phyloP scores from a whole-genome alignment of 2,888 invertebrate genomes.

The Drosophila sordidula region DNA sequence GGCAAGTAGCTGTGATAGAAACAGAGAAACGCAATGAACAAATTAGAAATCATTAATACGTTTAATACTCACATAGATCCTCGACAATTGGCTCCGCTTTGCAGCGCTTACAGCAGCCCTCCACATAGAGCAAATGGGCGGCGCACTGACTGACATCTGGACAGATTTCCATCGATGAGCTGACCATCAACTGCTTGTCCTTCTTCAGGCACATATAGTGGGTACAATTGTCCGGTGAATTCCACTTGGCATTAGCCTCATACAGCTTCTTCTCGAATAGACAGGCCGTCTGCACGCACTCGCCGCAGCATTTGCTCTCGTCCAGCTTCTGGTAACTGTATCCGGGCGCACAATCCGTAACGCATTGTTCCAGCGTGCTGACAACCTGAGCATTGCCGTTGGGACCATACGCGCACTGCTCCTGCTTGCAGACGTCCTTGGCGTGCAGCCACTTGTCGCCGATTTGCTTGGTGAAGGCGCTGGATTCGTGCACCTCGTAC shows the following conservation, averaged over 20 bases:
- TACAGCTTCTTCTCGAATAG: constrained; percentile 86
- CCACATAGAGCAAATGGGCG: constrained; percentile 86
- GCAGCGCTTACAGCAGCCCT: constrained; percentile 90
- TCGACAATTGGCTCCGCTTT: constrained; percentile 85
- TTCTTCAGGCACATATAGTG: constrained; percentile 86
- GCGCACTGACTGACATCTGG: constrained; percentile 88
- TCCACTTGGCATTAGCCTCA: constrained; percentile 87
- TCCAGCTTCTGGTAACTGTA: constrained; percentile 86
- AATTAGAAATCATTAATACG: no score
- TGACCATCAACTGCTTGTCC: constrained; percentile 86
- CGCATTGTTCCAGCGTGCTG: constrained; percentile 76
- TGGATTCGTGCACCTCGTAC: constrained; percentile 74
- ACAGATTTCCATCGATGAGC: constrained; percentile 87
- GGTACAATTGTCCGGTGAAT: constrained; percentile 89
- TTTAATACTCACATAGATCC: constrained; percentile 62
- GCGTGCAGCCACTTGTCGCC: constrained; percentile 86
- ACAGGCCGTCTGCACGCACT: constrained; percentile 87
- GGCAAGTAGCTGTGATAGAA: constrained; percentile 86
- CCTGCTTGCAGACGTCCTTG: constrained; percentile 85
- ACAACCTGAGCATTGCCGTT: constrained; percentile 73
- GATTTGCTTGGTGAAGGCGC: constrained; percentile 82
- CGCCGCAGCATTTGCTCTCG: constrained; percentile 87
- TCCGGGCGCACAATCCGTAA: constrained; percentile 85
- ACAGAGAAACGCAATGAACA: neutral
- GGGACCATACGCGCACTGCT: constrained; percentile 82